Base-by-base conservation (phyloP, 2,797 vertebrate species). In the Lindbergichthys nudifrons region DNA sequence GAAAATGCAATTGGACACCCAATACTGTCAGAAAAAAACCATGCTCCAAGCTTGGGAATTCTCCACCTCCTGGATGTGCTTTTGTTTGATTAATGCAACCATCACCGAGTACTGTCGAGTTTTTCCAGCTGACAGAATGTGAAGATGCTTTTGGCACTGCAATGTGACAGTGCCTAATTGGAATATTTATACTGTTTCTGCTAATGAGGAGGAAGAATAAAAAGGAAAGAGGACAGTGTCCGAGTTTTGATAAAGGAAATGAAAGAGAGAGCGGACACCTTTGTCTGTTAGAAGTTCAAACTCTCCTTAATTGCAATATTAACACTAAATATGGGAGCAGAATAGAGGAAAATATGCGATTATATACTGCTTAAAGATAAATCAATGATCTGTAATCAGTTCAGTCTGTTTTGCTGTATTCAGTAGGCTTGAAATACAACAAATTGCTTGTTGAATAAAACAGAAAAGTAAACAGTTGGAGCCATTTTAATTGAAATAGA, bases 151-250 rank as follows among this genome's bases (percentile, higher is more conserved):
- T 70, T 87, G 81, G 81, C 76, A 19, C 46, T 5, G 50, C 5
- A 10, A 67, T 23, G 26, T 60, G 71, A 75, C 75, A 48, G 72
- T 39, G 19, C 10, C 58, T 87, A 79, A 85, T 86, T 82, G 67
- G 65, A 70, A 68, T 51, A 65, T 77, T 82, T 62, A 21, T 53
- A 56, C 13, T 15, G 48, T 61, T 72, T 70, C 61, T 54, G 66
- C 73, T 85, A 84, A 88, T 85, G 82, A 89, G 79, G 70, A 5
- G 11, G 46, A 70, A n/a, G 47, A 21, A 60, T 54, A 52, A 48
- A 86, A 65, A 57, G 30, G 52, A 86, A 65, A 57, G 39, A n/a
- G n/a, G 2, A 23, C 14, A 2, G 39, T 0, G 21, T 23, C n/a
- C 46, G 50, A 43, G 62, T 23, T 23, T 54, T 48, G n/a, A 72